Evolutionary conservation across 2,888 invertebrate genomes (phyloP).

Genomic region (Drosophila hawaiiensis): DNA sequence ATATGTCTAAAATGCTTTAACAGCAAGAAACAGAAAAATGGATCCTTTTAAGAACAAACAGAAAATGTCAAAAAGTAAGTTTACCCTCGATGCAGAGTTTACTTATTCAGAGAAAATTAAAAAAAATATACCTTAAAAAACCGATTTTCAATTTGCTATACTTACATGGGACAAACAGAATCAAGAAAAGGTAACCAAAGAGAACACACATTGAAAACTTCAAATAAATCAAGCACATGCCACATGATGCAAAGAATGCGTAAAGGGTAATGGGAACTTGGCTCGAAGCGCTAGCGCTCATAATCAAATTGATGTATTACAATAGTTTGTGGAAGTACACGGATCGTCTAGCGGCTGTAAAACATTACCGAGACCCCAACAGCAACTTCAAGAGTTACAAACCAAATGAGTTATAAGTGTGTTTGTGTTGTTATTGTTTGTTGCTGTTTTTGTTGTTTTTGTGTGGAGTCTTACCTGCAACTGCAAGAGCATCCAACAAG

Average conservation of each 20-base stretch:
- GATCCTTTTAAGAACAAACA: conserved; percentile 52
- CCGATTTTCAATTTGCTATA: conserved; percentile 52
- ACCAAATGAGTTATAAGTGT: conserved; percentile 57
- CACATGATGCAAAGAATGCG: conserved; percentile 39
- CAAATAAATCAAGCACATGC: conserved; percentile 76
- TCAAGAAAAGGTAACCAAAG: conserved; percentile 39
- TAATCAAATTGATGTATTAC: conserved; percentile 82
- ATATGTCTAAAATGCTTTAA: conserved; percentile 2
- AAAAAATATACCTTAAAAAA: conserved; percentile 24
- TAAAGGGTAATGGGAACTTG: conserved; percentile 29
- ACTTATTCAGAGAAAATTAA: conserved; percentile 25
- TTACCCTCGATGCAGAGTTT: conserved; percentile 40
- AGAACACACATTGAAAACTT: conserved; percentile 37
- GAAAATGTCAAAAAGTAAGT: conserved; percentile 31
- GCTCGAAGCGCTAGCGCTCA: conserved; percentile 53
- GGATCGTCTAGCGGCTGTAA: conserved; percentile 51
- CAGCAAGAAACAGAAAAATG: conserved; percentile 10
- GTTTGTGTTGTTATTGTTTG: conserved; percentile 25
- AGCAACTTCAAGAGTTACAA: conserved; percentile 58
- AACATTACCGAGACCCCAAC: conserved; percentile 53
- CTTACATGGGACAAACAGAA: conserved; percentile 74
- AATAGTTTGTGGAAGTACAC: conserved; percentile 70
- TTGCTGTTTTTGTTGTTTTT: conserved; percentile 14
- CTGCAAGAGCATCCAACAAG: conserved; percentile 45
- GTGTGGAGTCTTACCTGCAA: conserved; percentile 41